Evolutionary conservation across 2,888 invertebrate species (phyloP).

Genomic region (Drosophila villosipedis): DNA sequence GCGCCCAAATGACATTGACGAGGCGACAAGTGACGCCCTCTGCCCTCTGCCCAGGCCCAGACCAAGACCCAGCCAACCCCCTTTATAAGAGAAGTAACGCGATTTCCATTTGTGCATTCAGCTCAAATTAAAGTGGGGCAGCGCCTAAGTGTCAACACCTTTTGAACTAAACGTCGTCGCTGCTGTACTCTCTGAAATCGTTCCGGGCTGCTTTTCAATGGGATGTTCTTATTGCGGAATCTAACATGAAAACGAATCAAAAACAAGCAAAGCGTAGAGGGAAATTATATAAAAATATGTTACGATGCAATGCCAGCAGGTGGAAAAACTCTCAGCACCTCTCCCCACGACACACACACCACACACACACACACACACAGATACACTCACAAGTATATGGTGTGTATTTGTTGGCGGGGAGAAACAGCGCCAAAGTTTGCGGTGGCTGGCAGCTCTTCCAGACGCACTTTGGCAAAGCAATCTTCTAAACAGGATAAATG

Average conservation of each 20-base stretch:
- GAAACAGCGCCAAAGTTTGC: constrained; percentile 32
- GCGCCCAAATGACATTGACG: constrained; percentile 8
- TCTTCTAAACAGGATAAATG: constrained; percentile 85
- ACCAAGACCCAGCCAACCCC: background rate
- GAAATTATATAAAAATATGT: constrained; percentile 76
- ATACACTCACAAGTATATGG: background rate
- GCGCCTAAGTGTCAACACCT: constrained; percentile 72
- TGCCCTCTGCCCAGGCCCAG: background rate
- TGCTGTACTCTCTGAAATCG: constrained; percentile 44
- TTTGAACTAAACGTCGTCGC: constrained; percentile 50
- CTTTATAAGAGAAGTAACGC: constrained; percentile 37
- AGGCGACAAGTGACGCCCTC: constrained; percentile 1
- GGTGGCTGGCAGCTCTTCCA: constrained; percentile 72
- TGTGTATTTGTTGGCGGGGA: background rate
- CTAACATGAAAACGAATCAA: constrained; percentile 80
- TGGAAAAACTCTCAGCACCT: constrained; percentile 36
- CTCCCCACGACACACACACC: background rate
- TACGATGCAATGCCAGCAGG: constrained; percentile 55
- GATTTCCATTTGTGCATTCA: constrained; percentile 69
- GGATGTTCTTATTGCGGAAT: constrained; percentile 40
- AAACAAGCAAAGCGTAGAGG: constrained; percentile 75
- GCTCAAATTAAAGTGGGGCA: constrained; percentile 76
- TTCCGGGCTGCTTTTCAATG: constrained; percentile 30
- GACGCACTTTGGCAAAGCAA: constrained; percentile 83
- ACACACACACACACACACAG: background rate